phyloP scores from a whole-genome alignment of 2,113 vertebrate genomes.

The Butorides virescens region DNA sequence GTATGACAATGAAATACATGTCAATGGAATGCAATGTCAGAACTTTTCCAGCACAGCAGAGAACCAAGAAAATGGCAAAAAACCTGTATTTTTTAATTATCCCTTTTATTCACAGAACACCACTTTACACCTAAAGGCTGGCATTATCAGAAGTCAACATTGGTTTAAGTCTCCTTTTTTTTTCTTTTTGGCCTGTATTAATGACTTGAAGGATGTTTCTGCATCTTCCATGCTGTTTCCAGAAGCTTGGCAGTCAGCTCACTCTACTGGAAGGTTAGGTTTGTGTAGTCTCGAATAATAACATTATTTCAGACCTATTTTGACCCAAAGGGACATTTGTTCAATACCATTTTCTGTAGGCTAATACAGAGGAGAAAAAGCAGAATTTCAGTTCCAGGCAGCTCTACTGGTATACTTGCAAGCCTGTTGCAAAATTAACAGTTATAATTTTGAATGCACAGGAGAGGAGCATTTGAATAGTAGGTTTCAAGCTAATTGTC shows the following conservation, averaged over 20 bases:
- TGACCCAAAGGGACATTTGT: neutral
- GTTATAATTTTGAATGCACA: neutral
- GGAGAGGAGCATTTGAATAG: neutral
- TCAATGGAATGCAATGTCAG: neutral
- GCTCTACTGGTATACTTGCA: neutral
- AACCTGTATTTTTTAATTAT: neutral
- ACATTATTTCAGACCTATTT: neutral
- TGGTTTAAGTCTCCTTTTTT: neutral
- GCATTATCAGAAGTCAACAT: neutral
- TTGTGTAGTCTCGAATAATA: neutral
- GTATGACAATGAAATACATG: neutral
- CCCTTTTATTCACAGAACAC: neutral
- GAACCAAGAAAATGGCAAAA: neutral
- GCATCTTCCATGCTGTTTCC: neutral
- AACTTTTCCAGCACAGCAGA: neutral
- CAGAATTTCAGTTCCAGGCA: neutral
- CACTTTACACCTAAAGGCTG: neutral
- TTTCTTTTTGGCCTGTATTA: neutral
- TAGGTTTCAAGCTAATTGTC: neutral
- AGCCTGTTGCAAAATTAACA: neutral
- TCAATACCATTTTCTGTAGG: neutral
- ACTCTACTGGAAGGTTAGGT: neutral
- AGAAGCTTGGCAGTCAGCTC: neutral
- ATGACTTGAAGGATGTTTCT: neutral
- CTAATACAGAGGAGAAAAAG: neutral